These are phyloP conservation scores for Dipodomys spectabilis DNA, from an alignment of 2,113 vertebrate genomes.

Conservation along the genomic window DNA sequence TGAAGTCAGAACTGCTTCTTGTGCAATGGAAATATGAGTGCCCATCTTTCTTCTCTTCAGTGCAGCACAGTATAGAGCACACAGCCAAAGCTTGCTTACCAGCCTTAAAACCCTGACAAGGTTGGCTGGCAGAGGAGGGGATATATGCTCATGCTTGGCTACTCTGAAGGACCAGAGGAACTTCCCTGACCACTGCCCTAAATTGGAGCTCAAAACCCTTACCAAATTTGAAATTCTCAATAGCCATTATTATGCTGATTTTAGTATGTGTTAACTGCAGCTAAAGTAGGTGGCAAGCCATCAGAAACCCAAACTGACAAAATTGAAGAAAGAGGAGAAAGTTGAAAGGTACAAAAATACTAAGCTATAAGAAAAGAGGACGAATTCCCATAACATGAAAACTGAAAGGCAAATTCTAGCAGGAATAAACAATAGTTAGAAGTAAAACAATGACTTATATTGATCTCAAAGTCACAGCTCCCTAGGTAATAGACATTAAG, in stretches of 20 bases:
- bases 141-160: neutral
- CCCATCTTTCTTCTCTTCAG: neutral
- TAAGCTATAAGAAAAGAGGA: neutral
- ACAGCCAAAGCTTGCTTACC: neutral
- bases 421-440: neutral
- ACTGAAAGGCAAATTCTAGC: neutral
- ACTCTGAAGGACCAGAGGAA: neutral
- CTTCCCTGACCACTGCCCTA: neutral
- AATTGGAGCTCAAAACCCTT: neutral
- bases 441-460: neutral
- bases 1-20: neutral
- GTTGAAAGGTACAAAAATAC: neutral
- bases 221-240: neutral
- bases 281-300: neutral
- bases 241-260: neutral
- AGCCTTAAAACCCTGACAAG: neutral
- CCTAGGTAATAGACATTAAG: neutral
- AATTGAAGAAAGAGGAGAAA: neutral
- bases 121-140: neutral
- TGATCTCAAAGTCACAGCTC: conserved; percentile 5
- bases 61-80: neutral
- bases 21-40: neutral
- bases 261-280: neutral
- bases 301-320: conserved; percentile 1
- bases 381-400: neutral